These are phyloP conservation scores for Cyprinodon brontotheroides DNA, from an alignment of 2,113 vertebrate genomes.

Conservation along the genomic window DNA sequence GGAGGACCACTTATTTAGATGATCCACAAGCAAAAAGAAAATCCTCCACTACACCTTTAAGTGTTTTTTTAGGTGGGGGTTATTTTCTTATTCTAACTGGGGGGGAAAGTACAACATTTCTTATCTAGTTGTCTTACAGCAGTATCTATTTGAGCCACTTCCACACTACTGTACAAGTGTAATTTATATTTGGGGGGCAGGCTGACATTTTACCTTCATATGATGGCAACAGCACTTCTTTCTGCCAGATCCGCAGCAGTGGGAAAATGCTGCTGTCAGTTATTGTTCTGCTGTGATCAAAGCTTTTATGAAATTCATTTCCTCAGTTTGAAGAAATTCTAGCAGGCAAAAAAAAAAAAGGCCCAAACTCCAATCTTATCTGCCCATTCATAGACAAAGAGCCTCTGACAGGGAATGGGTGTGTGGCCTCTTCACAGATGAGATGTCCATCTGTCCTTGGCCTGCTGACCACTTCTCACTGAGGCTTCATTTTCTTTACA, in stretches of 20 bases:
- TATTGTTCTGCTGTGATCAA: constrained; percentile 61
- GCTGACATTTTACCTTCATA: constrained; percentile 58
- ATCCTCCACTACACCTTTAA: neutral
- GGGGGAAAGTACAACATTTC: neutral
- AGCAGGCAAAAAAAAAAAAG: constrained; percentile 59
- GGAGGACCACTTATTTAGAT: too few species aligned
- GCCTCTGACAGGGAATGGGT: constrained; percentile 64
- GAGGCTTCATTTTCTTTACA: constrained; percentile 35
- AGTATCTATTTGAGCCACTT: constrained; percentile 4
- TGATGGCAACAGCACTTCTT: constrained; percentile 44
- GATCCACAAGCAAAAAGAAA: too few species aligned
- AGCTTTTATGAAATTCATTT: constrained; percentile 69
- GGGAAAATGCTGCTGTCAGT: constrained; percentile 66
- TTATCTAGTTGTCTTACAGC: neutral
- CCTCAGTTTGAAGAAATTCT: constrained; percentile 68
- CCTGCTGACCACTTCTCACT: constrained; percentile 31
- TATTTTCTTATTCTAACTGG: neutral
- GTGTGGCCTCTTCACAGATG: constrained; percentile 48
- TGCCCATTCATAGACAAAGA: constrained; percentile 59
- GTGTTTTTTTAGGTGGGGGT: neutral
- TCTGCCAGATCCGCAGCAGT: constrained; percentile 45
- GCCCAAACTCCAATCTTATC: constrained; percentile 45
- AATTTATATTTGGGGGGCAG: constrained; percentile 21
- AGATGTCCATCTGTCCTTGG: constrained; percentile 61
- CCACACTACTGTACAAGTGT: constrained; percentile 2